Evolutionary conservation across 2,797 vertebrate genomes (phyloP), one percentile per base, ranked within the genome.

Genomic region (Fringilla coelebs): DNA sequence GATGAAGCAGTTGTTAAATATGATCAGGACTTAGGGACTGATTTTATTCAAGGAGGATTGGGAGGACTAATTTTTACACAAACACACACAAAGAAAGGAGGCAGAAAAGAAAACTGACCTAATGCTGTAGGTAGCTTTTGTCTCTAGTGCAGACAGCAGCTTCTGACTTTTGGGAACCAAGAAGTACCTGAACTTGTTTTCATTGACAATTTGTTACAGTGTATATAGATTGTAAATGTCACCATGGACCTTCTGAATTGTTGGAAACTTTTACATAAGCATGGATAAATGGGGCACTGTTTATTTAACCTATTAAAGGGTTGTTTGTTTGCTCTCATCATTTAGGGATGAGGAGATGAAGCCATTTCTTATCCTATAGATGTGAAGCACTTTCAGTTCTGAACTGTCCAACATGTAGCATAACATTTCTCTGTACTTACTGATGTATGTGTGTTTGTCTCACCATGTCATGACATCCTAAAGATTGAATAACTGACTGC

Each of bases 371-470:
- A 52, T 85, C 95, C 95, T 90, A 7, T 83, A 95, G 95, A 91
- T 90, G 94, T 95, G 96, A 96, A 97, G 97, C 96, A 97, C 97
- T 96, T 97, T 96, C 81, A 46, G 89, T 96, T 94, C 80, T 89
- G 60, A 96, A 74, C 87, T 88, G 79, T 94, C 94, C 34, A 91
- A 84, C 80, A 90, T 90, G 96, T 91, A 95, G 96, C 95, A 82
- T 93, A 89, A 90, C 74, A n/a, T 92, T 92, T 96, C 72, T 71
- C 34, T 89, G 94, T 96, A 91, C 85, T 88, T 75, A 26, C 52
- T 31, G 76, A 83, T 90, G 72, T 91, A 41, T 68, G 46, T 29
- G 78, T 89, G 93, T 93, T 93, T 94, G 94, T 97, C 94, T 96
- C 34, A 8, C 38, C n/a, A 1, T 72, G 40, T 93, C 89, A 29